These are phyloP conservation scores for Muntiacus muntjak DNA, from an alignment of 2,113 vertebrate genomes.

Conservation along the genomic window DNA sequence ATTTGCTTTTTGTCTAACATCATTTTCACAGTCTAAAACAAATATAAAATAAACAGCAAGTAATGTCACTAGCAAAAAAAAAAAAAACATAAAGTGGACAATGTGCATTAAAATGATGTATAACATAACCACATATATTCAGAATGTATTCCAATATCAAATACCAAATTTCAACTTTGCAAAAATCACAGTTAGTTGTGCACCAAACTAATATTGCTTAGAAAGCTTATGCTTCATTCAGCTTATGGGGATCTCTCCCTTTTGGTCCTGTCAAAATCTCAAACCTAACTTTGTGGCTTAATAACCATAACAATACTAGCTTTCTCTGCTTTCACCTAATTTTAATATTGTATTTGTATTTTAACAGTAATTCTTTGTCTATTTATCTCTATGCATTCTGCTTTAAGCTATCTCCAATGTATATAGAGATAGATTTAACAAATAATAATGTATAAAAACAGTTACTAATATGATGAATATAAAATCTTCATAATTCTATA, in stretches of 20 bases:
- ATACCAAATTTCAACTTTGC: neutral
- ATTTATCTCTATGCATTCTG: neutral
- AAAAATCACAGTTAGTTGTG: neutral
- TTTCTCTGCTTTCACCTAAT: neutral
- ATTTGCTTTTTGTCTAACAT: neutral
- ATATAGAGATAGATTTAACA: neutral
- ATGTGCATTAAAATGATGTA: neutral
- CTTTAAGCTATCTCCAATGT: neutral
- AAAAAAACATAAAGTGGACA: neutral
- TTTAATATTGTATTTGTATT: neutral
- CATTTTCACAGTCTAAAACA: neutral
- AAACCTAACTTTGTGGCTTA: neutral
- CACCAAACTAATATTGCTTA: neutral
- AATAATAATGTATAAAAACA: neutral
- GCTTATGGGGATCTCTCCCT: neutral
- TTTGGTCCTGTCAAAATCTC: neutral
- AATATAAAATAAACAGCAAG: neutral
- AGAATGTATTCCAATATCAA: neutral
- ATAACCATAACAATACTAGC: neutral
- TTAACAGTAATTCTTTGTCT: neutral
- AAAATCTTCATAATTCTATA: neutral
- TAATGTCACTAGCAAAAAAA: neutral
- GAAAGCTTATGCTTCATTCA: neutral
- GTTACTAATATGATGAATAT: neutral
- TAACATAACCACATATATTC: neutral